Evolutionary conservation across 2,888 invertebrate species (phyloP), one percentile per base, ranked within the genome.

Genomic region (Epiblema foenella): DNA sequence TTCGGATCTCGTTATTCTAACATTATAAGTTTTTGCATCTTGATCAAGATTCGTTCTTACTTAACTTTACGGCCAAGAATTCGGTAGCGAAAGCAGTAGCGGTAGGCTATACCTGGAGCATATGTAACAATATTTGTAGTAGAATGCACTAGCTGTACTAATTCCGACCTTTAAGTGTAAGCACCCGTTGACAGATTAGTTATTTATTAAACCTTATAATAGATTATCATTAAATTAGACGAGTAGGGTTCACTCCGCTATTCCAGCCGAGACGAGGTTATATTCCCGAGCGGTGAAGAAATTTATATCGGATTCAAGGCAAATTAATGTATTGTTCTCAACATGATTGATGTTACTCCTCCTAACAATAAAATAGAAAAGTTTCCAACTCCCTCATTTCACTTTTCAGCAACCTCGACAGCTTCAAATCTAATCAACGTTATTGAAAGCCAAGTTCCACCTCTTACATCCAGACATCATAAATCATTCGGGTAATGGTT

Each of bases 401-500:
- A 56, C 42, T 62, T 56, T 15, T 54, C 42, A 20, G 51, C 37
- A 52, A 4, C 56, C 17, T 37, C 54, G 42, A 15, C 18, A 42
- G 18, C 39, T 18, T 15, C 24, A 54, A 56, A 56, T 62, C 20
- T 56, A 68, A 62, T 68, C 68, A 68, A 20, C 18, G 18, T 56
- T 62, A 68, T 62, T 68, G 54, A 62, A 68, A 56, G 56, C 54
- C 17, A 58, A 66, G 66, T 68, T 59, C 20, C 37, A 9, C 49
- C 56, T 24, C 33, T 65, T 49, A 51, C 46, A 66, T 11, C 49
- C 46, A 68, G 62, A 69, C 49, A 46, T 15, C 18, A 62, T 69
- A 69, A 56, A 69, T 57, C 68, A 69, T 42, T 17, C 46, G 51
- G 12, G 39, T 24, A 58, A 57, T 62, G 54, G 46, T 46, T 33